Conservation (phyloP, 2,888 invertebrate genomes). For the Fragum whitleyi region DNA sequence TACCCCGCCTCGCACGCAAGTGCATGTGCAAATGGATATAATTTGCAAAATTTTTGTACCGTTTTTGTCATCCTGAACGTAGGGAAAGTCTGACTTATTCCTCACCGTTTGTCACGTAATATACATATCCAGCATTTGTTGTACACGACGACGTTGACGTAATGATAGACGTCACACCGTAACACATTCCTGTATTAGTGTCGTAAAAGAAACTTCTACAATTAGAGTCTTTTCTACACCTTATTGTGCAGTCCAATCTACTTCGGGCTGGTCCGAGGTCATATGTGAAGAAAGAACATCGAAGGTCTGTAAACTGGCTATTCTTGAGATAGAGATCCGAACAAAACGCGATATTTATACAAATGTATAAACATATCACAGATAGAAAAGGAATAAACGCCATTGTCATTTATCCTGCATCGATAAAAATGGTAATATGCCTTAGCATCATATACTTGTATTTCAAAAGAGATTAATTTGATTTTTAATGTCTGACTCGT, state of each 20-base stretch:
- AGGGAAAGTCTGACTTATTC: too few relatives aligned
- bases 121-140: not conserved
- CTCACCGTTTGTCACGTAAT: not conserved
- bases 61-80: too few relatives aligned
- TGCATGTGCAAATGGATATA: too few relatives aligned
- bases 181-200: not conserved
- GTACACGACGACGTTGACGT: not conserved
- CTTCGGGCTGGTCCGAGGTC: not conserved
- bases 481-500: too few relatives aligned
- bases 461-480: too few relatives aligned
- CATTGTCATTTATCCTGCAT: not conserved
- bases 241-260: not conserved
- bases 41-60: too few relatives aligned
- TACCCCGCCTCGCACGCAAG: too few relatives aligned
- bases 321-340: not conserved
- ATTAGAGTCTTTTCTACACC: not conserved
- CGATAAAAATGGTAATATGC: too few relatives aligned
- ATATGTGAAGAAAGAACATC: not conserved
- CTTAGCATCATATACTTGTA: too few relatives aligned
- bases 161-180: not conserved
- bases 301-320: not conserved
- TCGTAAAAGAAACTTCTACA: not conserved
- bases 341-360: not conserved
- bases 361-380: not conserved
- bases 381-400: not conserved